Base-by-base conservation (phyloP, 2,888 invertebrate genomes). In the Arrhopalites spinosus region DNA sequence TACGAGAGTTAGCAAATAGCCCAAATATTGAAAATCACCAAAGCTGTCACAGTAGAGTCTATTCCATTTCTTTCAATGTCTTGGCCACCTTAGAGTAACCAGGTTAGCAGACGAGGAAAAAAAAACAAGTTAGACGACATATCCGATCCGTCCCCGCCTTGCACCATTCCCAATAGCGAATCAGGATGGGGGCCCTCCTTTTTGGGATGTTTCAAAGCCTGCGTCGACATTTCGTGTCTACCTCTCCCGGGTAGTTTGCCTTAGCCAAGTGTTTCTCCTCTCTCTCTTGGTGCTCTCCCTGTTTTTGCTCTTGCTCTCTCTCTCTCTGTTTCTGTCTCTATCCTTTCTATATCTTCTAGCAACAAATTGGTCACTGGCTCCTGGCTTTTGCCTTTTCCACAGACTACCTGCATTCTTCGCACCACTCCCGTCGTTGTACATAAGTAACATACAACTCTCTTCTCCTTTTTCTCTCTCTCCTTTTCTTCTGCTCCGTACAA, bases 141-240 rank as follows among this genome's bases (percentile, higher is more conserved):
- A 23, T 15, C 23, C n/a, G 43, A 8, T 7, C n/a, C 25, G 25
- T 63, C 79, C 77, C 80, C 81, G 78, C 81, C 80, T 79, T 78
- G 79, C 79, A 79, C 78, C 78, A 79, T 79, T 78, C 73, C 70
- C 23, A 30, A 8, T 29, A 50, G 71, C 73, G 79, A 79, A 78
- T 76, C 76, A 73, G 50, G 20, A 36, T 20, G 30, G 2, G 11
- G 47, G 61, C 7, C 43, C 68, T 8, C 43, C 56, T 66, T 75
- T 23, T 11, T n/a, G 69, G 25, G 61, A 30, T 47, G 50, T 11
- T 20, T 11, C 23, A 23, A 20, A 53, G 36, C 66, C 53, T 70
- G 69, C 75, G 68, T 45, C 20, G 5, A n/a, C 5, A 25, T 3
- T 36, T 17, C 20, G 70, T 30, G 5, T 36, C 36, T 7, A 36